phyloP scores from a whole-genome alignment of 2,888 invertebrate species.

The Xestia ashworthii region DNA sequence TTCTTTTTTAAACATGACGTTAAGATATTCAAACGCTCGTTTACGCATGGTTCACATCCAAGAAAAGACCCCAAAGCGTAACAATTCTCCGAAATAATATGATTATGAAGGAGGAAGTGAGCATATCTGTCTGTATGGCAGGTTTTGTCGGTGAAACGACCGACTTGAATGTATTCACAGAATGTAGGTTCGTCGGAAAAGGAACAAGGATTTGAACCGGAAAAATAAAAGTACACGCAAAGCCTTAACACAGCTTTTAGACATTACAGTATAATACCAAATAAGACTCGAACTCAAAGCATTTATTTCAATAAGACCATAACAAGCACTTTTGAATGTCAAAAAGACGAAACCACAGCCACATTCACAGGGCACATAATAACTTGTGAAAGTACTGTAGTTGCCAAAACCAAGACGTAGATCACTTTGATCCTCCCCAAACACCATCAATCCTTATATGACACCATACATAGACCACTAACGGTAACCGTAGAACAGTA shows the following conservation, averaged over 20 bases:
- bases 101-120: constrained; percentile 22
- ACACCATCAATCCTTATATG: not conserved
- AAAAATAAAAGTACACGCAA: not conserved
- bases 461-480: constrained; percentile 1
- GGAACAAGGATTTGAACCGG: not conserved
- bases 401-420: too few species aligned
- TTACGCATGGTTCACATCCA: not conserved
- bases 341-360: too few species aligned
- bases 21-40: constrained; percentile 1
- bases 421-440: not conserved
- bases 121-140: not conserved
- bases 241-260: not conserved
- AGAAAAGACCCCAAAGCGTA: not conserved
- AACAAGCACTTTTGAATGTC: too few species aligned
- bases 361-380: too few species aligned
- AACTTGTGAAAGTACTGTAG: too few species aligned
- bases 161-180: not conserved
- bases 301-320: too few species aligned
- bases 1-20: not conserved
- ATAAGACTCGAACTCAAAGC: too few species aligned
- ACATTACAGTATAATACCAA: not conserved
- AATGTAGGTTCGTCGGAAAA: not conserved
- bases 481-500: not conserved
- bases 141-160: not conserved
- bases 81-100: constrained; percentile 1